phyloP scores from a whole-genome alignment of 2,797 vertebrate genomes.

The Molossus alvarezi region DNA sequence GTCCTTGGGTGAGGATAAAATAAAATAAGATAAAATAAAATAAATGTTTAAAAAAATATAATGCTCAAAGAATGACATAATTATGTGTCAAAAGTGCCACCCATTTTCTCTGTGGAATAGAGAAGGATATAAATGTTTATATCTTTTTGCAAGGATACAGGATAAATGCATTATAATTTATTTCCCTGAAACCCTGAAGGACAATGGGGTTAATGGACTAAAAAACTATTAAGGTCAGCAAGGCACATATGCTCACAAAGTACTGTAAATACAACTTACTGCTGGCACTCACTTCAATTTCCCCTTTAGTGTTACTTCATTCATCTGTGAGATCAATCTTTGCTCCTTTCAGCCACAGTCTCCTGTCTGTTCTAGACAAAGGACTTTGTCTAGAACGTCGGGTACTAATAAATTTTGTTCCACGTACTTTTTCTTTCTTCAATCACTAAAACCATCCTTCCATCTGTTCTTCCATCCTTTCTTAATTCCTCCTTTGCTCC shows the following conservation, averaged over 20 bases:
- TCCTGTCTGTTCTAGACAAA: not conserved
- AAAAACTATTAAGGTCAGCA: constrained; percentile 17
- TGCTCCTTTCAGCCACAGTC: not conserved
- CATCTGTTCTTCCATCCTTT: not conserved
- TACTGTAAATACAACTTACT: not conserved
- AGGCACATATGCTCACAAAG: not conserved
- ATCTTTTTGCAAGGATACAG: not conserved
- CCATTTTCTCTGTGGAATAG: not conserved
- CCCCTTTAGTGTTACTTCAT: not conserved
- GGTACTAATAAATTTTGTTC: not conserved
- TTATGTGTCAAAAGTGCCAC: not conserved
- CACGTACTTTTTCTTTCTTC: not conserved
- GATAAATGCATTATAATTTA: constrained; percentile 9
- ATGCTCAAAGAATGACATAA: constrained; percentile 7
- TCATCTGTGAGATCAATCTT: not conserved
- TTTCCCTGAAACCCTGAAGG: constrained; percentile 11
- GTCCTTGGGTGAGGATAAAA: too few relatives aligned
- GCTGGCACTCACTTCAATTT: not conserved
- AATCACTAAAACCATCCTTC: not conserved
- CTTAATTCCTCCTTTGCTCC: not conserved
- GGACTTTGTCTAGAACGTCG: not conserved
- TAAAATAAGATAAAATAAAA: too few relatives aligned
- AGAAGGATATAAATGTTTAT: constrained; percentile 1
- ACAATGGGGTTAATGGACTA: constrained; percentile 44
- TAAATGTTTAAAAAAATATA: not conserved